Conservation (phyloP, 2,888 invertebrate genomes). For the Branchipolynoe longqiensis region DNA sequence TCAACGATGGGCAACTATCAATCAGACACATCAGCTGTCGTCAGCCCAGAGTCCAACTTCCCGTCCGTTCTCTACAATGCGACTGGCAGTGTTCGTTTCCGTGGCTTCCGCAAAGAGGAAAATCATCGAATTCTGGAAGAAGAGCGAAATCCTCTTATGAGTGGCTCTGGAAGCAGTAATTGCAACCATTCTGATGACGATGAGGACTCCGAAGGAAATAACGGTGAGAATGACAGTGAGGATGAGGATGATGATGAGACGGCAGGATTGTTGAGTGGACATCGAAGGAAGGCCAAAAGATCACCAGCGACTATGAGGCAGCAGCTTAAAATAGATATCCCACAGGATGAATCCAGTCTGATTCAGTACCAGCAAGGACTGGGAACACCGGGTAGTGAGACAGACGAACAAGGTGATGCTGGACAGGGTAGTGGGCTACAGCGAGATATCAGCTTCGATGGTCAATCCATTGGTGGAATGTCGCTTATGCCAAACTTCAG, state of each 20-base stretch:
- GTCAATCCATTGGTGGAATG: conserved; percentile 60
- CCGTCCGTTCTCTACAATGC: conserved; percentile 49
- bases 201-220: not conserved
- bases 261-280: conserved; percentile 12
- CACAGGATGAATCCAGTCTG: conserved; percentile 8
- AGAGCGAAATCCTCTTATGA: conserved; percentile 17
- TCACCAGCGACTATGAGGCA: conserved; percentile 45
- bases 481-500: conserved; percentile 76
- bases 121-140: conserved; percentile 24
- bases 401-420: not conserved
- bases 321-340: conserved; percentile 53
- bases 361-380: conserved; percentile 26
- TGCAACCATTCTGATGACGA: conserved; percentile 19
- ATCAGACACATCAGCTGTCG: conserved; percentile 41
- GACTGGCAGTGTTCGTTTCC: conserved; percentile 42
- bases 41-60: conserved; percentile 43
- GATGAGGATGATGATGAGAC: conserved; percentile 36
- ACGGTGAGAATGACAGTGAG: not conserved
- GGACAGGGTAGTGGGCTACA: not conserved
- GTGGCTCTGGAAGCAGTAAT: not conserved
- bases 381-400: conserved; percentile 29
- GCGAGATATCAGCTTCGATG: conserved; percentile 47
- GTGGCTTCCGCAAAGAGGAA: conserved; percentile 21
- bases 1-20: conserved; percentile 60
- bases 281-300: not conserved